Evolutionary conservation across 2,113 vertebrate genomes (phyloP).

Genomic region (Colaptes auratus): DNA sequence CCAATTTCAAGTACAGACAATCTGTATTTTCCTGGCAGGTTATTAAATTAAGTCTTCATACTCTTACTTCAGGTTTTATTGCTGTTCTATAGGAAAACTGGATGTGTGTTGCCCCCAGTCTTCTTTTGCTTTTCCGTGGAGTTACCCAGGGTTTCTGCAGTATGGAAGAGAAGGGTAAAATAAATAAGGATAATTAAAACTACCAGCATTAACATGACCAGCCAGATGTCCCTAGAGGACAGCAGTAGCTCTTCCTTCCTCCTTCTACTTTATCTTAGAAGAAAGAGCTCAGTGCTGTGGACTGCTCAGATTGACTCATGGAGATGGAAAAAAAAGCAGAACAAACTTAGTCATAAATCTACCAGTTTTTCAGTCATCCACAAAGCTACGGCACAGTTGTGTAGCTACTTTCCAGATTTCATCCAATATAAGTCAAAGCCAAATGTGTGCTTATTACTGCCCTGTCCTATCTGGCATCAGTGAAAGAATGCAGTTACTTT

Average conservation of each 20-base stretch:
- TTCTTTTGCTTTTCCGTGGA: not conserved
- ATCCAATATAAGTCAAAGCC: not conserved
- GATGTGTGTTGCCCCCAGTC: not conserved
- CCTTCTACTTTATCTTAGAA: not conserved
- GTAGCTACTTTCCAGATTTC: not conserved
- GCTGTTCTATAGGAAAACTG: not conserved
- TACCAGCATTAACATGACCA: not conserved
- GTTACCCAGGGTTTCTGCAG: not conserved
- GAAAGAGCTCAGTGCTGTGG: not conserved
- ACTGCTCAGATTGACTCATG: not conserved
- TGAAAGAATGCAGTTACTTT: not conserved
- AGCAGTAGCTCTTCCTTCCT: not conserved
- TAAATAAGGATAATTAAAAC: slow-evolving; percentile 5
- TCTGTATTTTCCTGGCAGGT: slow-evolving; percentile 42
- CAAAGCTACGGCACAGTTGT: not conserved
- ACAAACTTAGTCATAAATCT: not conserved
- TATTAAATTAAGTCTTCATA: slow-evolving; percentile 36
- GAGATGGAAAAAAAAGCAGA: not conserved
- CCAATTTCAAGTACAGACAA: slow-evolving; percentile 58
- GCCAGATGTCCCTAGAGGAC: not conserved
- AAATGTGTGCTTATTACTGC: fast-evolving
- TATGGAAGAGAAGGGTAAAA: not conserved
- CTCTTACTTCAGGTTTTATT: not conserved
- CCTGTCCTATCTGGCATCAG: not conserved
- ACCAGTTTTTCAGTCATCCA: not conserved